Evolutionary conservation across 2,888 invertebrate species (phyloP).

Genomic region (Acleris holmiana): DNA sequence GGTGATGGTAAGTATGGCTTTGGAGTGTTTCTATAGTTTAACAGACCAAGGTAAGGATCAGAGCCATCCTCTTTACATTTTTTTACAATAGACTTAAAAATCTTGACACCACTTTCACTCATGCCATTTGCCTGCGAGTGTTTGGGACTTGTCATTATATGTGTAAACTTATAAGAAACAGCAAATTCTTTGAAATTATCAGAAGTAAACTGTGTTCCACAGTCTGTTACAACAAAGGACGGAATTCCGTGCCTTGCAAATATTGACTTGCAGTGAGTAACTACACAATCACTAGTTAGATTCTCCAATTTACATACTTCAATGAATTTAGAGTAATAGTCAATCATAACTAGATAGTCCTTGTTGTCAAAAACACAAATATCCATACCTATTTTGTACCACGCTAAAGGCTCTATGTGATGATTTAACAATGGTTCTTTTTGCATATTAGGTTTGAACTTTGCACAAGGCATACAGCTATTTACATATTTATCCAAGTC

Average conservation of each 20-base stretch:
- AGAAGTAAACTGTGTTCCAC: no score
- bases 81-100: no score
- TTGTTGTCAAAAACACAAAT: slow-evolving; percentile 30
- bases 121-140: no score
- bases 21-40: slow-evolving; percentile 1
- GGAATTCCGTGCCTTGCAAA: no score
- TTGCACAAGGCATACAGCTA: neutral
- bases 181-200: no score
- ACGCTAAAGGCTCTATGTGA: neutral
- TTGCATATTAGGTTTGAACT: neutral
- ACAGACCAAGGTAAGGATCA: no score
- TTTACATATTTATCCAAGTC: slow-evolving; percentile 1
- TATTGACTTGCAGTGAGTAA: no score
- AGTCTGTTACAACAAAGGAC: no score
- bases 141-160: no score
- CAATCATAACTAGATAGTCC: slow-evolving; percentile 41
- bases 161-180: no score
- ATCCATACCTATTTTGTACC: slow-evolving; percentile 24
- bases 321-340: slow-evolving; percentile 46
- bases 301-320: slow-evolving; percentile 40
- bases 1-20: slow-evolving; percentile 6
- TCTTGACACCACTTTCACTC: no score
- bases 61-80: slow-evolving; percentile 1
- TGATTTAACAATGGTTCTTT: slow-evolving; percentile 13
- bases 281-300: neutral